phyloP scores from a whole-genome alignment of 2,113 vertebrate genomes.

The Halichoerus grypus region DNA sequence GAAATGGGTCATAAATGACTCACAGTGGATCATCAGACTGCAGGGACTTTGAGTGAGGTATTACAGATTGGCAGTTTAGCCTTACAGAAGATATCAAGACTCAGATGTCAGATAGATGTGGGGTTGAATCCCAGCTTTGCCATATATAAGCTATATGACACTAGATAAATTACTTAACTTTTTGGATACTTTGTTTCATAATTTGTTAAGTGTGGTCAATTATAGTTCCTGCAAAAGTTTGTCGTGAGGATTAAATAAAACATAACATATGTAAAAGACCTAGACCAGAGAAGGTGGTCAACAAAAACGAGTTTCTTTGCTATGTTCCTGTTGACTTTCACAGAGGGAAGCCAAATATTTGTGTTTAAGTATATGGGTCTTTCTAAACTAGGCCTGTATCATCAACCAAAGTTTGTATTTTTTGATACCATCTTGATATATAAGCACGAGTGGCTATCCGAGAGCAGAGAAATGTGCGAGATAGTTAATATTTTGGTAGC shows the following conservation, averaged over 20 bases:
- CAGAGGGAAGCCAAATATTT: background rate
- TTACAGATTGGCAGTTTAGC: background rate
- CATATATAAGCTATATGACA: background rate
- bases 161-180: conserved; percentile 42
- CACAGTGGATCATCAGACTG: background rate
- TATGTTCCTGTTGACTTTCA: background rate
- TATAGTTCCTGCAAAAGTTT: background rate
- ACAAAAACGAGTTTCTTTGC: background rate
- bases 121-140: background rate
- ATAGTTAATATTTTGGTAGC: conserved; percentile 44
- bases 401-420: background rate
- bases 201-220: background rate
- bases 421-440: background rate
- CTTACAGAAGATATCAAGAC: background rate
- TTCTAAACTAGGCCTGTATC: background rate
- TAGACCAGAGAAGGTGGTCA: background rate
- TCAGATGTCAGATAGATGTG: background rate
- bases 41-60: background rate
- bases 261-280: background rate
- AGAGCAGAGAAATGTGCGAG: background rate
- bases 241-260: background rate
- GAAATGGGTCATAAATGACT: background rate
- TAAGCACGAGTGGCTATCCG: background rate
- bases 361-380: background rate
- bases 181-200: background rate